Percentiles rank a stretch among this genome's conserved stretches.
Conservation (phyloP, 2,113 vertebrate species). For the Psammodynastes pulverulentus region DNA sequence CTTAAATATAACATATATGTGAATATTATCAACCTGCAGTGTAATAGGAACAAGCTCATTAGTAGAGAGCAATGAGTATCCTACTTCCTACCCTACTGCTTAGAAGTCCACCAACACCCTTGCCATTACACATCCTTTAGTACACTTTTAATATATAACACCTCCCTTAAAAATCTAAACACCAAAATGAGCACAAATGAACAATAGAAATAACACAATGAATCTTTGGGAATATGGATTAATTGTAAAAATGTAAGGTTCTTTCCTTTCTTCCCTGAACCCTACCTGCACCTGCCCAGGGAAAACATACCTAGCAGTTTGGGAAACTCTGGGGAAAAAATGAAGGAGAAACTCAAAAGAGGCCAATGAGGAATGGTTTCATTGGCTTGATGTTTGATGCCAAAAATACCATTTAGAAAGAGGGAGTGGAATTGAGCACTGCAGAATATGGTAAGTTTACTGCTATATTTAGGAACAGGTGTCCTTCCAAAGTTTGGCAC, state of each 20-base stretch:
- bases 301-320: background rate
- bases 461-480: background rate
- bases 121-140: background rate
- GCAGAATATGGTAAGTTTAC: background rate
- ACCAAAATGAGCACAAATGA: background rate
- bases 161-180: background rate
- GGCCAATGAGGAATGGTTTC: background rate
- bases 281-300: background rate
- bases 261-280: background rate
- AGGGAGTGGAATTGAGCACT: background rate
- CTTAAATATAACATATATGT: background rate
- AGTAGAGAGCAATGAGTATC: background rate
- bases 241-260: background rate
- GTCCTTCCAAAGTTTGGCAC: background rate
- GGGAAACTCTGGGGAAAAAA: background rate
- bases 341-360: background rate
- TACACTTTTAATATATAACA: background rate
- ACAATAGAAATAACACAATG: background rate
- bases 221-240: background rate
- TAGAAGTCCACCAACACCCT: background rate
- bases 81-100: background rate
- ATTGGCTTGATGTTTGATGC: background rate
- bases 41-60: background rate
- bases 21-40: background rate
- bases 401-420: background rate